Evolutionary conservation across 1,140 invertebrate genomes (phyloP), one percentile per base, ranked within the genome.

Genomic region (Notospermus geniculatus): DNA sequence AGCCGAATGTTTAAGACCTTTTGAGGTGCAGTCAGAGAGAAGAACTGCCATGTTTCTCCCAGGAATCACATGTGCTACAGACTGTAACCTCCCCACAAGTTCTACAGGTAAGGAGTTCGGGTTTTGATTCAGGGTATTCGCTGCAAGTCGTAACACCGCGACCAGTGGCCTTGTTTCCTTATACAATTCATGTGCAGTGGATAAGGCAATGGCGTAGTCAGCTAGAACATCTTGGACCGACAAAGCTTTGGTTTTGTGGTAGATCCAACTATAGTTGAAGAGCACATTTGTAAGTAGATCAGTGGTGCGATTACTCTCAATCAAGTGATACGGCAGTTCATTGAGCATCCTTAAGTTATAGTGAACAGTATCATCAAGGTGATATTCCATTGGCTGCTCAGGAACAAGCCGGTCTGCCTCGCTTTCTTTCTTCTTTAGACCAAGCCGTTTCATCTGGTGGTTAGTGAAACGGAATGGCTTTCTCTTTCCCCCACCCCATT

Each of bases 291-390:
- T 56, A 17, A 41, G 5, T 29, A 59, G 25, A 11, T 62, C 60
- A 41, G 29, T 32, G 11, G 29, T 23, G 2, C 23, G 29, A 46
- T 60, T 23, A n/a, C 25, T 28, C 2, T 27, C 9, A 22, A 23
- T 23, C 28, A 62, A 27, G 30, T 62, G 60, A 17, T 32, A 50
- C 9, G 53, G 53, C n/a, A 62, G 29, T 52, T 62, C 54, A n/a
- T 55, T 23, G 43, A 59, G 53, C 36, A 58, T 62, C 27, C 60
- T n/a, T 19, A 60, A 19, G 27, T 62, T 62, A 32, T 62, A 62
- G 36, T 54, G 25, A 11, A 32, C 27, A 23, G 30, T 19, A 30
- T 19, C n/a, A 1, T n/a, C 25, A 36, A 25, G 36, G 17, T 22
- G 22, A 30, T 22, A 58, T 25, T n/a, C 53, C 56, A 57, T n/a